Evolutionary conservation across 2,888 invertebrate species (phyloP).

Genomic region (Phrixothrix hirtus): DNA sequence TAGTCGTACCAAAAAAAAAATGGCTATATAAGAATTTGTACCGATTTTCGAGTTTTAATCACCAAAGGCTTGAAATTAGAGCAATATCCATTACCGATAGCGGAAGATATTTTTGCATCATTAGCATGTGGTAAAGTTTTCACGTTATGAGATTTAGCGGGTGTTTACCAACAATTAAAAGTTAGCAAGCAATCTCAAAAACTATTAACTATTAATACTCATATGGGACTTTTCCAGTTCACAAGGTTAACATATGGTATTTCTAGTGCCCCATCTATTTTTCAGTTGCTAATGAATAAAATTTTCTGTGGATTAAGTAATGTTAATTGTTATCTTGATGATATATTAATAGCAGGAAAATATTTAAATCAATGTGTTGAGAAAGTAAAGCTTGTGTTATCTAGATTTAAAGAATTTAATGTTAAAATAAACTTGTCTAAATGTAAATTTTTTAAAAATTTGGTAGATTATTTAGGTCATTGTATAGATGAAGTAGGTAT

Average conservation of each 20-base stretch:
- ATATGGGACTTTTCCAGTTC: conserved; percentile 19
- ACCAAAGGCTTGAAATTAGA: too few species aligned
- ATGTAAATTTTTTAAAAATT: conserved; percentile 28
- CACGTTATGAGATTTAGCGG: too few species aligned
- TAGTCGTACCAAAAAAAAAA: not conserved
- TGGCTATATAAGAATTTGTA: not conserved
- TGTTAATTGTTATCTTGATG: conserved; percentile 21
- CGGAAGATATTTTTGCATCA: conserved; percentile 20
- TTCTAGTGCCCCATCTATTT: conserved; percentile 11
- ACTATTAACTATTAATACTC: conserved; percentile 23
- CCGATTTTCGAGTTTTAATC: not conserved
- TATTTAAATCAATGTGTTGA: not conserved
- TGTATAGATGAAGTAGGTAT: conserved; percentile 34
- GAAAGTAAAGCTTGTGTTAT: not conserved
- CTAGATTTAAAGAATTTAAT: conserved; percentile 24
- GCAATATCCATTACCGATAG: too few species aligned
- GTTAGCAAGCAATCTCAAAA: too few species aligned
- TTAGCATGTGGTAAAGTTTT: conserved; percentile 6
- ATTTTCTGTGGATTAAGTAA: conserved; percentile 11
- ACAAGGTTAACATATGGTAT: conserved; percentile 18
- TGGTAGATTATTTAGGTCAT: conserved; percentile 35
- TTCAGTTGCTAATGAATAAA: conserved; percentile 18
- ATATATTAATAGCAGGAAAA: conserved; percentile 2
- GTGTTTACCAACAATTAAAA: too few species aligned
- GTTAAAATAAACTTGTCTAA: conserved; percentile 34